phyloP scores from a whole-genome alignment of 2,797 vertebrate genomes.

The Scolopax bukidnonensis region DNA sequence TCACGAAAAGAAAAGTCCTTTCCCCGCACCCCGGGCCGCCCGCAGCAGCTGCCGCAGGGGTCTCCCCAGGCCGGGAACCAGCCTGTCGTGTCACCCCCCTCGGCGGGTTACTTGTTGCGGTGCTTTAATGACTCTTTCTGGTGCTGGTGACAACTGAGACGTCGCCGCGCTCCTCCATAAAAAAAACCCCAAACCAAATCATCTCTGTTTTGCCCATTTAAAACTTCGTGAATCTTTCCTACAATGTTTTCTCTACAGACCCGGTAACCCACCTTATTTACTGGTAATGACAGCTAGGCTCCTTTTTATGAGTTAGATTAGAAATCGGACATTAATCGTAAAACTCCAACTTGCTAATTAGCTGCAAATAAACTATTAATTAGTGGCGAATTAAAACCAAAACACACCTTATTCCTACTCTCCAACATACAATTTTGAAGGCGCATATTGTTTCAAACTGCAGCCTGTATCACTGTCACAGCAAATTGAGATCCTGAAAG shows the following conservation, averaged over 20 bases:
- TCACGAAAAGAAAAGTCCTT: not conserved
- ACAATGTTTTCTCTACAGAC: conserved; percentile 13
- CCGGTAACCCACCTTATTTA: conserved; percentile 41
- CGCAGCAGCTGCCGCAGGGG: not conserved
- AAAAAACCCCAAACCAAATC: not conserved
- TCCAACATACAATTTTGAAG: conserved; percentile 68
- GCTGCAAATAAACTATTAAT: conserved; percentile 80
- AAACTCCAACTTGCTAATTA: conserved; percentile 79
- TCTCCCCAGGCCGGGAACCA: not conserved
- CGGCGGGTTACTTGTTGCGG: not conserved
- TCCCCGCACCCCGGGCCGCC: not conserved
- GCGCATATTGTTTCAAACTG: conserved; percentile 63
- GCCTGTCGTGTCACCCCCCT: too few relatives aligned
- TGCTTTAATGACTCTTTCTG: not conserved
- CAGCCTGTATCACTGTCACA: conserved; percentile 71
- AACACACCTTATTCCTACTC: conserved; percentile 67
- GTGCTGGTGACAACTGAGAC: not conserved
- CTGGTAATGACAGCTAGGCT: conserved; percentile 12
- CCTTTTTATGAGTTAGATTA: conserved; percentile 63
- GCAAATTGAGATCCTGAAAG: conserved; percentile 82
- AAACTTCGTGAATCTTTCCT: not conserved
- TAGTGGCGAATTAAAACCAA: conserved; percentile 77
- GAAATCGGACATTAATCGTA: conserved; percentile 75
- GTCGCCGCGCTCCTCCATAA: not conserved
- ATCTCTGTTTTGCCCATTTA: conserved; percentile 12